Percentiles rank a stretch among this genome's conserved stretches.
Evolutionary conservation across 2,113 vertebrate genomes (phyloP).

Genomic region (Ochotona princeps): DNA sequence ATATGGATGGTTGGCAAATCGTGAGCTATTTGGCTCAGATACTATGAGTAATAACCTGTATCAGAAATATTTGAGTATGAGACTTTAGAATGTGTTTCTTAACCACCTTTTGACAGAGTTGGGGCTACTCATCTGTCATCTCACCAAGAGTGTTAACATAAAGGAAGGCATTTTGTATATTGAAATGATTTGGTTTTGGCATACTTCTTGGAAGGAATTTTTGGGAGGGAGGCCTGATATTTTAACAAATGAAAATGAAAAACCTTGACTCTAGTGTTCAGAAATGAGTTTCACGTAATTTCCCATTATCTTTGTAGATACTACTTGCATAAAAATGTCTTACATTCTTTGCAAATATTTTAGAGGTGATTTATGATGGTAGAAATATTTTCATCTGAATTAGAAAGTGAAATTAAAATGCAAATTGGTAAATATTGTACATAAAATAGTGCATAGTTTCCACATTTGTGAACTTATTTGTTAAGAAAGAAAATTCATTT

Average conservation of each 20-base stretch:
- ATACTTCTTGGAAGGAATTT: slow-evolving; percentile 39
- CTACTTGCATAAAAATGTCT: not conserved
- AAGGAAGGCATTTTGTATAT: not conserved
- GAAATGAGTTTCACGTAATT: not conserved
- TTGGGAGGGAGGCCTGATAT: not conserved
- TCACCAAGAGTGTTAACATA: not conserved
- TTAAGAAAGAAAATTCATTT: not conserved
- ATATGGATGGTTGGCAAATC: slow-evolving; percentile 4
- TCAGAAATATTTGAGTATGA: slow-evolving; percentile 25
- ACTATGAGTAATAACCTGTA: not conserved
- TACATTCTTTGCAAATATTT: not conserved
- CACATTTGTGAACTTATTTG: not conserved
- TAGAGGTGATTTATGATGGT: not conserved
- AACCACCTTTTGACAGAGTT: slow-evolving; percentile 39
- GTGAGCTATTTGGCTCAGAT: slow-evolving; percentile 24
- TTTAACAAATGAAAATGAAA: not conserved
- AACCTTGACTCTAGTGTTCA: not conserved
- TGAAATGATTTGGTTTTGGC: slow-evolving; percentile 25
- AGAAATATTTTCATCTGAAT: not conserved
- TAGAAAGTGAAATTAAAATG: not conserved
- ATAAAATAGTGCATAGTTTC: not conserved
- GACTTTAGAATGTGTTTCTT: not conserved
- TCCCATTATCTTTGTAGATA: not conserved
- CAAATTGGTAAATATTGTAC: not conserved
- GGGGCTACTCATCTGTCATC: not conserved